These are phyloP conservation scores for Ectemnius cavifrons DNA, from an alignment of 2,888 invertebrate genomes.

Conservation along the genomic window DNA sequence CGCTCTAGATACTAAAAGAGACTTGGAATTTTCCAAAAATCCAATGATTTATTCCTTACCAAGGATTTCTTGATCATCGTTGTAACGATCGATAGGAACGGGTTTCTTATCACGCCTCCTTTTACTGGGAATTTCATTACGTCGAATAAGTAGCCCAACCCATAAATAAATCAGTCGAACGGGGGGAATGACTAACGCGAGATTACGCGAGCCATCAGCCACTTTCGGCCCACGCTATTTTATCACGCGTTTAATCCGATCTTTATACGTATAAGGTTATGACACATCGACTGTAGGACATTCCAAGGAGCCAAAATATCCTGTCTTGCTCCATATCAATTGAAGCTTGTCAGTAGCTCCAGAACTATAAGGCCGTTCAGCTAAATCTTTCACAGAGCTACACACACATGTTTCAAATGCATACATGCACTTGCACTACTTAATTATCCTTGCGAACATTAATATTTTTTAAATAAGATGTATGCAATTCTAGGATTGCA, in stretches of 20 bases:
- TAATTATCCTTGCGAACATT: no score
- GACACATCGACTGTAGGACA: constrained; percentile 22
- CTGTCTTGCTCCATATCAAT: no score
- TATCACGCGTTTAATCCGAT: constrained; percentile 61
- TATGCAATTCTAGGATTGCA: no score
- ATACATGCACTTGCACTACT: no score
- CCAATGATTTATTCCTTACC: no score
- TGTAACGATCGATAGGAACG: constrained; percentile 36
- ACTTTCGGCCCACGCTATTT: constrained; percentile 72
- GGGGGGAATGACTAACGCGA: constrained; percentile 70
- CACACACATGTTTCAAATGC: no score
- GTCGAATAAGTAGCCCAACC: constrained; percentile 72
- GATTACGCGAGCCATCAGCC: constrained; percentile 71
- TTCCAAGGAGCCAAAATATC: neutral
- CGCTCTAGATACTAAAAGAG: no score
- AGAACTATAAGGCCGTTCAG: neutral
- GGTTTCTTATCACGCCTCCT: constrained; percentile 73
- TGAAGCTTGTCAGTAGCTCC: neutral
- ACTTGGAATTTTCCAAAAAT: no score
- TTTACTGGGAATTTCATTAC: constrained; percentile 73
- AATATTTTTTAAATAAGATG: no score
- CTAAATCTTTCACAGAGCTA: no score
- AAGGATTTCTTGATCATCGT: no score
- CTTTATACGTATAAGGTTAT: constrained; percentile 45
- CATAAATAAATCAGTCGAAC: constrained; percentile 71